phyloP scores from a whole-genome alignment of 2,888 invertebrate genomes.

The Agrochola lota region DNA sequence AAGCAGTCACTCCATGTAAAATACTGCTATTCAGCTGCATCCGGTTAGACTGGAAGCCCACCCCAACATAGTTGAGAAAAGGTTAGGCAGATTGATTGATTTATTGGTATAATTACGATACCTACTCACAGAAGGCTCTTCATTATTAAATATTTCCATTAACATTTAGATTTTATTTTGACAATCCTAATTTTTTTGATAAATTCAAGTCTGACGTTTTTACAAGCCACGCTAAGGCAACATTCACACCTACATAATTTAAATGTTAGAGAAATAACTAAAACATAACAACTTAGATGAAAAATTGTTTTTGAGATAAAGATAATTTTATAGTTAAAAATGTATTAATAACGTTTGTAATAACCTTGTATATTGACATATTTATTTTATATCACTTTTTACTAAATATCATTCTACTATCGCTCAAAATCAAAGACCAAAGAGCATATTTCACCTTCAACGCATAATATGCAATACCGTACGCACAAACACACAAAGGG shows the following conservation, averaged over 20 bases:
- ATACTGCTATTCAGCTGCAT: too few species aligned
- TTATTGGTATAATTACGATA: not conserved
- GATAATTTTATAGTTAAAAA: constrained; percentile 10
- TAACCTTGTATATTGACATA: not conserved
- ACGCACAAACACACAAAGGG: constrained; percentile 42
- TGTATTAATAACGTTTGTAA: not conserved
- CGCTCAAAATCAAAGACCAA: not conserved
- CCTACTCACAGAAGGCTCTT: not conserved
- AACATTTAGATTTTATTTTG: not conserved
- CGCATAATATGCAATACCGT: constrained; percentile 30
- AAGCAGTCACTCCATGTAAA: too few species aligned
- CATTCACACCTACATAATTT: constrained; percentile 42
- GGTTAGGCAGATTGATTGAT: not conserved
- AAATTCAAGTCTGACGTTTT: constrained; percentile 33
- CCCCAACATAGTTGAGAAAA: too few species aligned
- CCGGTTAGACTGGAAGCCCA: too few species aligned
- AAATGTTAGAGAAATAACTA: constrained; percentile 50
- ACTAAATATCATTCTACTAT: not conserved
- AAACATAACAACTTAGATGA: constrained; percentile 34
- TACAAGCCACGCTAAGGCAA: constrained; percentile 14
- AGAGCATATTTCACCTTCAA: not conserved
- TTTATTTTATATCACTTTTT: not conserved
- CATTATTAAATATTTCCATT: not conserved
- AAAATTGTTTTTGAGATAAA: constrained; percentile 20
- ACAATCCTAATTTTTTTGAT: constrained; percentile 1